Evolutionary conservation across 2,888 invertebrate species (phyloP), one percentile per base, ranked within the genome.

Genomic region (Nemapogon koenigi): DNA sequence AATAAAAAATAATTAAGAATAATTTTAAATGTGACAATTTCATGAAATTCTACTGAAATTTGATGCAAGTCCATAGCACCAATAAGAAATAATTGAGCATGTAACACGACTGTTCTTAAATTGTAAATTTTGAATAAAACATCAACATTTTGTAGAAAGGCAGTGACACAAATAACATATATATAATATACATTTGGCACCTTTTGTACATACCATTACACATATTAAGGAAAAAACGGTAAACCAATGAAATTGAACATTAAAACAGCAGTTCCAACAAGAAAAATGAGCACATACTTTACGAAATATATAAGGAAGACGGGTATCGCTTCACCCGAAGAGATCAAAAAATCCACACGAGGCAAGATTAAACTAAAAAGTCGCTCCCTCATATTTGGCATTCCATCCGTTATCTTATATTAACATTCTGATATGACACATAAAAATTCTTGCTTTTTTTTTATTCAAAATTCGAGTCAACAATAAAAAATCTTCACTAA

Each of bases 391-490:
- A n/a, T 7, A 22, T 22, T 22, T 22, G 6, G 22, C 10, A 22
- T 22, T 10, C 10, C 22, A 22, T 7, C 6, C 22, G 22, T 22
- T 22, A 22, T 10, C 6, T 22, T 22, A 22, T 22, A 7, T 22
- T 22, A 10, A 6, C 22, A 22, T 7, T 7, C 22, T 22, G 10
- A 22, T 31, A 31, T 31, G 31, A 31, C 31, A 31, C 31, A 57
- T 46, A 52, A 53, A 51, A 47, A 46, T 50, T 49, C 48, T 48
- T 52, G 49, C 48, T n/a, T n/a, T n/a, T n/a, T n/a, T n/a, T n/a
- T n/a, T 49, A 46, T 53, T 55, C 56, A 46, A 51, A 47, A 48
- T 48, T 49, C 49, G 46, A 57, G 62, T 63, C 63, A 59, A 63
- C 58, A 49, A 54, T 57, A 55, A 50, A 55, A 58, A 59, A 54